A percentile compares a stretch with the other conserved stretches of the same genome.
phyloP scores from a whole-genome alignment of 2,113 vertebrate genomes.

The Indicator maculatus region DNA sequence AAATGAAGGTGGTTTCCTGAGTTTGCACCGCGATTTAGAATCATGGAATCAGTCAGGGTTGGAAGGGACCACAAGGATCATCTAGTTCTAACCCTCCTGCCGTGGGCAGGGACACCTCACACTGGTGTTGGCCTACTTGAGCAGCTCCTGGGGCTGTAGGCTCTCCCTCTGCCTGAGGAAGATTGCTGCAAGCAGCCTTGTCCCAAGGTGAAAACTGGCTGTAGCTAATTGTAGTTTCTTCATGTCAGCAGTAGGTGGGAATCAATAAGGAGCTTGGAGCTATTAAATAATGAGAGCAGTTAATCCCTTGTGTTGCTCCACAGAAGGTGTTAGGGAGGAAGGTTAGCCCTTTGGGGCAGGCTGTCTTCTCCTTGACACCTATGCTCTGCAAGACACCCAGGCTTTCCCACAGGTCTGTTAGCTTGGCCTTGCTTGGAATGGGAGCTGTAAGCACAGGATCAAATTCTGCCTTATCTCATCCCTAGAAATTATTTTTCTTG shows the following conservation, averaged over 20 bases:
- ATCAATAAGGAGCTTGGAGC: constrained; percentile 25
- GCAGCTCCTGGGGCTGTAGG: background rate
- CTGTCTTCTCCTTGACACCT: background rate
- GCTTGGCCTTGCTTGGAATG: constrained; percentile 5
- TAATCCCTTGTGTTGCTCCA: background rate
- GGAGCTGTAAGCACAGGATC: constrained; percentile 29
- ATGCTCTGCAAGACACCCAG: background rate
- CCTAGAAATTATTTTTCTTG: constrained; percentile 62
- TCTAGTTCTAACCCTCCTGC: too few relatives aligned
- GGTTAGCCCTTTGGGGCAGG: background rate
- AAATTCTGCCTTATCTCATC: constrained; percentile 61
- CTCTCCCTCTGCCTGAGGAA: background rate
- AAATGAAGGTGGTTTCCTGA: background rate
- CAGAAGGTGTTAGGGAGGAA: background rate
- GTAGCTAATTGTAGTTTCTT: background rate
- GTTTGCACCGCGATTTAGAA: background rate
- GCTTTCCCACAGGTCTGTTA: constrained; percentile 42
- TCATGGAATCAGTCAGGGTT: too few relatives aligned
- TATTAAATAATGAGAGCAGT: background rate
- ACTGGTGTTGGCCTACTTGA: background rate
- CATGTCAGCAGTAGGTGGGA: background rate
- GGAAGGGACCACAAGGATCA: too few relatives aligned
- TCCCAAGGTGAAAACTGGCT: background rate
- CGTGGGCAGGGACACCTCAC: too few relatives aligned
- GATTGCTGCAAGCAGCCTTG: background rate